Conservation (phyloP, 2,797 vertebrate genomes). For the Myripristis jacobus region DNA sequence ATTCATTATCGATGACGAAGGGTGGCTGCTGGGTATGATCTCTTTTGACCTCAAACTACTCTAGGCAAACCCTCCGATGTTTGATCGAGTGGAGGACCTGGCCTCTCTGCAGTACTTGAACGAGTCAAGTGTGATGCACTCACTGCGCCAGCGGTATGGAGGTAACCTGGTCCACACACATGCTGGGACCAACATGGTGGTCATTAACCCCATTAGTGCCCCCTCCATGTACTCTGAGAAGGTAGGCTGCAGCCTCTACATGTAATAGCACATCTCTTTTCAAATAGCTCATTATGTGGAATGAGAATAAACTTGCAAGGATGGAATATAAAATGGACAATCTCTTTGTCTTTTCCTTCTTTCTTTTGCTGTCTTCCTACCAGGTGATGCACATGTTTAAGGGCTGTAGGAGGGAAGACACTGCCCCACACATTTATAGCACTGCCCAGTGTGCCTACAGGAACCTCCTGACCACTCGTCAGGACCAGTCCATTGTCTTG, state of each 20-base stretch:
- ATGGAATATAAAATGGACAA: neutral
- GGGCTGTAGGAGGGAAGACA: conserved; percentile 93
- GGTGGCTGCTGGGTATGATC: conserved; percentile 29
- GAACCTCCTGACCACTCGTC: conserved; percentile 93
- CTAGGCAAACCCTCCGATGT: conserved; percentile 92
- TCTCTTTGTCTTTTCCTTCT: neutral
- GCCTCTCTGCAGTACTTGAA: conserved; percentile 96
- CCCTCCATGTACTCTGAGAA: conserved; percentile 98
- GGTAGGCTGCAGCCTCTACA: conserved; percentile 77
- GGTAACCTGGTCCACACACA: conserved; percentile 94
- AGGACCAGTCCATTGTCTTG: conserved; percentile 94
- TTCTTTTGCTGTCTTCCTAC: neutral
- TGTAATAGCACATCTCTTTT: conserved; percentile 16
- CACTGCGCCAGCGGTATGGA: conserved; percentile 92
- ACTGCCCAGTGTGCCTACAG: conserved; percentile 95
- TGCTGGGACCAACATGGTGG: conserved; percentile 91
- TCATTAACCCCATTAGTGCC: conserved; percentile 93
- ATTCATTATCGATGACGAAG: conserved; percentile 47
- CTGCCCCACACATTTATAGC: conserved; percentile 93
- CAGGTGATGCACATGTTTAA: conserved; percentile 99
- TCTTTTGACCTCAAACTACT: conserved; percentile 62
- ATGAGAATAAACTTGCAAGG: neutral
- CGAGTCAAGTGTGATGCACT: conserved; percentile 94
- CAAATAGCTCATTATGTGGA: neutral
- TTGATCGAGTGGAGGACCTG: conserved; percentile 93